phyloP scores from a whole-genome alignment of 2,113 vertebrate species.

The Corydoras sp. region DNA sequence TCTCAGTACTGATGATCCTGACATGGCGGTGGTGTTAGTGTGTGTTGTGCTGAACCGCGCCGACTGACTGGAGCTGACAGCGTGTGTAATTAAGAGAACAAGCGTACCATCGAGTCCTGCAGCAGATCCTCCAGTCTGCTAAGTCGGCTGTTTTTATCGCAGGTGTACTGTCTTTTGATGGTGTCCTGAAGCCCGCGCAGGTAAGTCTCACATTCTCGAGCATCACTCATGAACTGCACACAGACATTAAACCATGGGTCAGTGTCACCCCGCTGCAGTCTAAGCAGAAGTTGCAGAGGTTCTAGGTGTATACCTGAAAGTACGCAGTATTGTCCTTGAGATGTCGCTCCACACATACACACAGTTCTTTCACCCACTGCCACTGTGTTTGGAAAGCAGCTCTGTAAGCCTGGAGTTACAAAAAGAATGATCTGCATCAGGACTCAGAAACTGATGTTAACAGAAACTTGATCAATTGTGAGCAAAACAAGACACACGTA shows the following conservation, averaged over 20 bases:
- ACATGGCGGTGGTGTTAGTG: no score
- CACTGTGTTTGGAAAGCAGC: conserved; percentile 90
- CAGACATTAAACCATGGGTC: no score
- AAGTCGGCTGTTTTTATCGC: conserved; percentile 83
- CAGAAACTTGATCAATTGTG: no score
- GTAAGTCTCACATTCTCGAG: conserved; percentile 83
- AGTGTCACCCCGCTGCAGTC: no score
- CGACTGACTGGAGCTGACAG: not conserved
- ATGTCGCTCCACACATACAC: conserved; percentile 89
- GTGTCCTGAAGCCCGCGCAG: conserved; percentile 89
- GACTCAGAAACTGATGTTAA: no score
- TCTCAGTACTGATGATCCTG: no score
- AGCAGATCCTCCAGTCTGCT: conserved; percentile 91
- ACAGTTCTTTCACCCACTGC: conserved; percentile 93
- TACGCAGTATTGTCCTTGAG: conserved; percentile 87
- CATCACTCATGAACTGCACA: conserved; percentile 82
- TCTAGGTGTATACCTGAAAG: conserved; percentile 76
- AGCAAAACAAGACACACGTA: no score
- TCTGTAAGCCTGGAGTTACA: conserved; percentile 78
- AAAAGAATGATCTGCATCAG: no score
- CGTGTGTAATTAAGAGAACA: not conserved
- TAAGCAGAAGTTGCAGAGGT: no score
- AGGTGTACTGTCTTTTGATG: conserved; percentile 93
- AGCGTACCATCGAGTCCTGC: conserved; percentile 93
- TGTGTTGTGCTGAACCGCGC: no score